These are phyloP conservation scores for Pelodiscus sinensis DNA, from an alignment of 2,113 vertebrate species.

Conservation along the genomic window DNA sequence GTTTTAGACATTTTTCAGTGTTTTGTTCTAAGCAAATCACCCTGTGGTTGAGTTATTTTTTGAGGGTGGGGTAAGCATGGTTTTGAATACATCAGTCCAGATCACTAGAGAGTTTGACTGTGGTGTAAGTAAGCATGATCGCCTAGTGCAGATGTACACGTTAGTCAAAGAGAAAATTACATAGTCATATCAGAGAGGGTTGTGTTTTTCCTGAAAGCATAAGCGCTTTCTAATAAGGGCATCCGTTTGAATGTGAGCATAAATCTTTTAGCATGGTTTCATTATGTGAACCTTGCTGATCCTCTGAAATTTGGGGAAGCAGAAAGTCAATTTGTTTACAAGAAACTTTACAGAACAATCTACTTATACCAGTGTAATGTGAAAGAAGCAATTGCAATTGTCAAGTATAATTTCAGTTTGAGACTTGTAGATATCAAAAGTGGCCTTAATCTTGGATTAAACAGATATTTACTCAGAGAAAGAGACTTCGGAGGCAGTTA, in stretches of 20 bases:
- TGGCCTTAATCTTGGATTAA: not conserved
- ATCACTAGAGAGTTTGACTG: constrained; percentile 19
- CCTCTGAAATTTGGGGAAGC: not conserved
- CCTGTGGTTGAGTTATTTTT: not conserved
- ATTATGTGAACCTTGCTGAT: not conserved
- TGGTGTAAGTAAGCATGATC: constrained; percentile 28
- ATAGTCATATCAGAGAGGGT: not conserved
- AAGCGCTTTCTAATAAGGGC: not conserved
- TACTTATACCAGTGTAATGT: not conserved
- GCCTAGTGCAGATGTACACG: not conserved
- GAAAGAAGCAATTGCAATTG: not conserved
- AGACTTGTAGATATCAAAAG: not conserved
- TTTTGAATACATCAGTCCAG: constrained; percentile 10
- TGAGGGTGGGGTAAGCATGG: not conserved
- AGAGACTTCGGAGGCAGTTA: not conserved
- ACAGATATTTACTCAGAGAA: not conserved
- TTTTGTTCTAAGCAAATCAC: too few species aligned
- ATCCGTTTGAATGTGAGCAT: not conserved
- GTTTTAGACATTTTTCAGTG: too few species aligned
- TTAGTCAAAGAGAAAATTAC: not conserved
- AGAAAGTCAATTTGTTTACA: not conserved
- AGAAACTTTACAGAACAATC: not conserved
- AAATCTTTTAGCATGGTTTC: not conserved
- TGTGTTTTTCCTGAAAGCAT: not conserved
- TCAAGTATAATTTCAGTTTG: not conserved